phyloP scores from a whole-genome alignment of 2,888 invertebrate genomes.

The Lasioglossum villosulum region DNA sequence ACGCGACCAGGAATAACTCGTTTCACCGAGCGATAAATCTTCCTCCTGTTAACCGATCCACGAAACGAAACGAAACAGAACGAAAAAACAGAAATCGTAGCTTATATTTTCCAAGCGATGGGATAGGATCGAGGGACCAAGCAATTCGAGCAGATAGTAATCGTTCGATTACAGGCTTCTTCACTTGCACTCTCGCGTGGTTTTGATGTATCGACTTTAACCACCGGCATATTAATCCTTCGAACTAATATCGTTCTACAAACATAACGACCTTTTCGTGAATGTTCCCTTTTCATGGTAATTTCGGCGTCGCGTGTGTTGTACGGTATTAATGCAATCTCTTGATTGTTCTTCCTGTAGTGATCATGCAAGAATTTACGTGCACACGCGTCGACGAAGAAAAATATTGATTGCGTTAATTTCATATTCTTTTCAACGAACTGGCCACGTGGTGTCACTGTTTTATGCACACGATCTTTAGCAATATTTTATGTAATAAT shows the following conservation, averaged over 20 bases:
- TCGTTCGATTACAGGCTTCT: constrained; percentile 46
- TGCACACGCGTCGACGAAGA: neutral
- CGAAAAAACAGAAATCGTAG: neutral
- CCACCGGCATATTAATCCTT: neutral
- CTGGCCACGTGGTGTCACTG: neutral
- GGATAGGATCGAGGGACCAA: constrained; percentile 18
- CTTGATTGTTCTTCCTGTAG: neutral
- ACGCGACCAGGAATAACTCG: constrained; percentile 42
- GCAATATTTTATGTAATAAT: neutral
- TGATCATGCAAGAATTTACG: neutral
- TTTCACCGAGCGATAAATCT: constrained; percentile 50
- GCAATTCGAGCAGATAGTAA: constrained; percentile 32
- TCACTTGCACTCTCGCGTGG: constrained; percentile 10
- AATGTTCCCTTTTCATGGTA: neutral
- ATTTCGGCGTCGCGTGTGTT: neutral
- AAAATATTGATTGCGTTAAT: neutral
- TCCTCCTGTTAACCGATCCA: constrained; percentile 35
- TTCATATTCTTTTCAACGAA: neutral
- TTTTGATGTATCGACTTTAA: constrained; percentile 30
- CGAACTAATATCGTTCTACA: constrained; percentile 4
- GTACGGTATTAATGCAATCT: neutral
- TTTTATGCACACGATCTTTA: neutral
- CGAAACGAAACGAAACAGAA: neutral
- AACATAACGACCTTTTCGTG: neutral
- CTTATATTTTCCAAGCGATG: constrained; percentile 41